phyloP scores from a whole-genome alignment of 2,113 vertebrate species.

The human region GRCh38 chr7:8586501-8587000 shows the following conservation, averaged over 20 bases:
- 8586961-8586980: not conserved
- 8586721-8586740: not conserved
- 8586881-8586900: not conserved
- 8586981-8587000: not conserved
- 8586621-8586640: not conserved
- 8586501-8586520: not conserved
- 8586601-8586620: not conserved
- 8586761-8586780: not conserved
- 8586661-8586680: not conserved
- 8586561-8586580: not conserved
- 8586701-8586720: slow-evolving; percentile 10
- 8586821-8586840: not conserved
- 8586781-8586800: not conserved
- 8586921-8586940: not conserved
- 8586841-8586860: not conserved
- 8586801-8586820: not conserved
- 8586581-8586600: not conserved
- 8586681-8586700: not conserved
- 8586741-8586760: not conserved
- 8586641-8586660: fast-evolving
- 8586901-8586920: not conserved
- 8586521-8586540: not conserved
- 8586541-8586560: not conserved
- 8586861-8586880: not conserved
- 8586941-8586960: not conserved